Evolutionary conservation across 2,113 vertebrate genomes (phyloP).

Genomic region (Thymallus thymallus): DNA sequence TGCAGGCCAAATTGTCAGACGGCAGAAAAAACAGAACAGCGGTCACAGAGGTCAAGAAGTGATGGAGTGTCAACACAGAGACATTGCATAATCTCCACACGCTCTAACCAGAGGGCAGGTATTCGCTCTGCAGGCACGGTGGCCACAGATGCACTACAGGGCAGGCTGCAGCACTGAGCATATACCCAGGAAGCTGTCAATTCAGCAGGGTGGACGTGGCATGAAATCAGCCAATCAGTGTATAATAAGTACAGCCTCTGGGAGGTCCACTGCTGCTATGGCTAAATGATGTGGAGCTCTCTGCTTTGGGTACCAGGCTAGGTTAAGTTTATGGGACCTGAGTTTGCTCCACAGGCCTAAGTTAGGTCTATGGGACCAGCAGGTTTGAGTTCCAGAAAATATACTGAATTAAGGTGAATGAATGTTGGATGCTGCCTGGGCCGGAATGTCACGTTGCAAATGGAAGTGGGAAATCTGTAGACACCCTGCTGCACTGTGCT

Average conservation of each 20-base stretch:
- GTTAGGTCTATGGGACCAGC: no score
- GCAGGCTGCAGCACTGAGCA: not conserved
- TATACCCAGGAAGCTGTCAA: slow-evolving; percentile 51
- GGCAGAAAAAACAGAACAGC: slow-evolving; percentile 48
- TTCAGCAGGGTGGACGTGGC: slow-evolving; percentile 23
- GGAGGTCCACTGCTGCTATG: no score
- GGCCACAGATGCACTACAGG: not conserved
- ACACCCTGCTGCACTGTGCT: not conserved
- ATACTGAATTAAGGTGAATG: no score
- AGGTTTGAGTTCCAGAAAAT: no score
- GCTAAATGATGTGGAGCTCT: no score
- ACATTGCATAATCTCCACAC: slow-evolving; percentile 43
- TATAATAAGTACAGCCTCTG: no score
- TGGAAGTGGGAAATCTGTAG: slow-evolving; percentile 18
- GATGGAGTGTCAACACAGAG: slow-evolving; percentile 44
- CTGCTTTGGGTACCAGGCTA: no score
- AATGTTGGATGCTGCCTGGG: not conserved
- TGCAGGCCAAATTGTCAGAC: slow-evolving; percentile 42
- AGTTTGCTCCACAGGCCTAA: no score
- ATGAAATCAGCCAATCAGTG: slow-evolving; percentile 56
- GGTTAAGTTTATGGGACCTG: no score
- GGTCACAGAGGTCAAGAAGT: slow-evolving; percentile 52
- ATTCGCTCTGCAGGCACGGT: slow-evolving; percentile 2
- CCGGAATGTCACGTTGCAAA: slow-evolving; percentile 18
- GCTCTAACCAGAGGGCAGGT: slow-evolving; percentile 29